Evolutionary conservation across 1,140 invertebrate genomes (phyloP).

Genomic region (Drosophila lowei): DNA sequence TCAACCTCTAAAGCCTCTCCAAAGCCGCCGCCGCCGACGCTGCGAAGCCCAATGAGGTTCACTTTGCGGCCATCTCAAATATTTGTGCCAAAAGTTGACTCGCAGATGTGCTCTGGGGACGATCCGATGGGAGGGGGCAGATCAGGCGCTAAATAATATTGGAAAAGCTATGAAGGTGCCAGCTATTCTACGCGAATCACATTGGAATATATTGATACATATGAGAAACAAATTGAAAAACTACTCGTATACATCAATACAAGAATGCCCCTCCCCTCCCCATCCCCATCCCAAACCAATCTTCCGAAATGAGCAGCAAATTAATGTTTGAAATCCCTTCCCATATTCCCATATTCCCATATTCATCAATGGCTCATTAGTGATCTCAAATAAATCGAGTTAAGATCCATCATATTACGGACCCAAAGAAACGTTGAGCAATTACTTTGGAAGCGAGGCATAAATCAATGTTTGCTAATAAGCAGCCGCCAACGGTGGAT

Average conservation of each 20-base stretch:
- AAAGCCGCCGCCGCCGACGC: conserved; percentile 42
- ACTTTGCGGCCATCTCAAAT: conserved; percentile 58
- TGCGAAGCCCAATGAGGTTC: conserved; percentile 33
- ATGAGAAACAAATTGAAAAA: neutral
- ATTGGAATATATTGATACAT: no score
- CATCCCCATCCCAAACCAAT: no score
- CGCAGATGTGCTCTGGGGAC: conserved; percentile 5
- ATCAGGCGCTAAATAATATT: conserved; percentile 31
- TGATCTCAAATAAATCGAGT: conserved; percentile 29
- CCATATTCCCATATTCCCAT: conserved; percentile 5
- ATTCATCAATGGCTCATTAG: conserved; percentile 30
- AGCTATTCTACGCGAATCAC: no score
- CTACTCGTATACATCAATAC: no score
- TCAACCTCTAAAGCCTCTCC: conserved; percentile 62
- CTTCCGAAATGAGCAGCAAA: neutral
- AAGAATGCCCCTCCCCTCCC: no score
- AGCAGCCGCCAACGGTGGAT: conserved; percentile 32
- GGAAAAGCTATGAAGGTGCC: neutral
- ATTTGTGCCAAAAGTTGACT: conserved; percentile 63
- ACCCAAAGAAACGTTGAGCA: conserved; percentile 41
- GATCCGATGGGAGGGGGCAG: conserved; percentile 2
- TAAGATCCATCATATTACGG: conserved; percentile 29
- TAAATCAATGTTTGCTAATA: conserved; percentile 69
- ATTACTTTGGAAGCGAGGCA: conserved; percentile 56
- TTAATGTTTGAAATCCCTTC: neutral